Base-by-base conservation (phyloP, 2,113 vertebrate genomes). In the Gadus chalcogrammus region DNA sequence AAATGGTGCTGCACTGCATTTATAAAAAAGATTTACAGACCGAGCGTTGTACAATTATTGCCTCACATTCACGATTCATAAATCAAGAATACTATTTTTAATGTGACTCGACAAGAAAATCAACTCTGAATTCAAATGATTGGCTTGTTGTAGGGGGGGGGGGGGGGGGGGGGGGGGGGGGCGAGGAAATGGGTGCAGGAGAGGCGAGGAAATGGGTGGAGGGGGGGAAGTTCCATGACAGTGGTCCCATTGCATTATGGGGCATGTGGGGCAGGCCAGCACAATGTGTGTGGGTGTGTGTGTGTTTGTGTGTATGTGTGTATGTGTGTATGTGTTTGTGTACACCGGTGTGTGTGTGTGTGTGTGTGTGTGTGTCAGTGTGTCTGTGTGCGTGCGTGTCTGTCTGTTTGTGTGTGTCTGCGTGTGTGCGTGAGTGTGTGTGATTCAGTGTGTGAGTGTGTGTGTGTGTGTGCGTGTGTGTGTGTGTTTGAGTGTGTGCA, bases 201-300 rank as follows among this genome's bases (percentile, higher is more conserved):
- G 38, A 42, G 42, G 42, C 42, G 38, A 48, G 42, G 42, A 48
- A 48, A 48, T 48, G 6, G 55, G 55, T 0, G 55, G 55, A 53
- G 65, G 64, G 70, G 3, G 16, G 72, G 55, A 67, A 73, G 59
- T 80, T 80, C 17, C 61, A 22, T 84, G 82, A 84, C 81, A 79
- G 64, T n/a, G 60, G 20, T 24, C 70, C 67, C 66, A 59, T 66
- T 31, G 67, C 5, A 20, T 73, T 82, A 82, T 79, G 65, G 65
- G 81, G 72, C 0, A 64, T 79, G 62, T 59, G 74, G 75, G 55
- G 76, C 74, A 76, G 81, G 82, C 75, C 77, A 71, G 75, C 52
- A 64, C n/a, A 38, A 74, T 82, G 31, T 64, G 79, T 79, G 80
- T 71, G 81, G 18, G 42, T 48, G 42, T 48, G 60, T 59, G 56